Percentiles rank a stretch among this genome's conserved stretches.
Conservation (phyloP, 2,113 vertebrate genomes). For the Montifringilla adamsi region DNA sequence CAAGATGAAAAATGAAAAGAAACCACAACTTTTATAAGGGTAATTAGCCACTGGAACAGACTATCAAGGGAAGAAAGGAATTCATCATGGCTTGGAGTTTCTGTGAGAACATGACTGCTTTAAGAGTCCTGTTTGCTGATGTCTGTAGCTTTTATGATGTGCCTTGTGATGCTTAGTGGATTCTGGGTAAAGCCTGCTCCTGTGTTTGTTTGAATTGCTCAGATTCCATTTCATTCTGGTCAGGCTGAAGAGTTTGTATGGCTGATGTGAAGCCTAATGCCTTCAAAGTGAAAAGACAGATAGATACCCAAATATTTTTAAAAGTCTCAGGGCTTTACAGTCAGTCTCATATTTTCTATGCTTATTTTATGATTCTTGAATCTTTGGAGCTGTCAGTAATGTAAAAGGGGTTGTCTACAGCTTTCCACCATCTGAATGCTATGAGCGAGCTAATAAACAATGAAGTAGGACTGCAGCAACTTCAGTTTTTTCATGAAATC, state of each 20-base stretch:
- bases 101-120: neutral
- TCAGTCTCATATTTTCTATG: neutral
- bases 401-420: neutral
- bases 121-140: neutral
- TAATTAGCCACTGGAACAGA: neutral
- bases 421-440: neutral
- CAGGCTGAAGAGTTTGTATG: neutral
- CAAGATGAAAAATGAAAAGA: neutral
- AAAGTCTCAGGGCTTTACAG: neutral
- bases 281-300: neutral
- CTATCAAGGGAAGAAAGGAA: neutral
- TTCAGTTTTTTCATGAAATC: neutral
- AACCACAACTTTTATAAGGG: neutral
- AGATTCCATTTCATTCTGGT: neutral
- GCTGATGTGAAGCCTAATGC: neutral
- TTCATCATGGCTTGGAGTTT: neutral
- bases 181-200: neutral
- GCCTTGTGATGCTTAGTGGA: neutral
- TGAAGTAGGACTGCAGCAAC: neutral
- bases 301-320: neutral
- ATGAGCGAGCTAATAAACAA: rapidly evolving
- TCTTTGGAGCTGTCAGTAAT: neutral
- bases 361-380: neutral
- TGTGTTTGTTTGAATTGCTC: neutral
- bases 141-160: neutral